Conservation (phyloP, 2,888 invertebrate species). For the Sarcophaga subvicina region DNA sequence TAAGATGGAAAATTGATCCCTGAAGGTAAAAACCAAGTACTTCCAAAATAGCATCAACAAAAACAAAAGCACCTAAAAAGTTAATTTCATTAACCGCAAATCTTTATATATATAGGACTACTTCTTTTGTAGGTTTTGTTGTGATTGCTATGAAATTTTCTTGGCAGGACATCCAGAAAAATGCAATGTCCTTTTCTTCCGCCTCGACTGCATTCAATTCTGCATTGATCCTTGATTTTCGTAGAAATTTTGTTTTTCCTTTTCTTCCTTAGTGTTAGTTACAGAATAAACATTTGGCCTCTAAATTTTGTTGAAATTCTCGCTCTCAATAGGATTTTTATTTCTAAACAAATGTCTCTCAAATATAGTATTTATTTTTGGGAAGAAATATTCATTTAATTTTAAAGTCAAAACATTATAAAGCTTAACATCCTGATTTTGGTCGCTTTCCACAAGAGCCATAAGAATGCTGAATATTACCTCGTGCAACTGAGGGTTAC, state of each 20-base stretch:
- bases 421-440: slow-evolving; percentile 39
- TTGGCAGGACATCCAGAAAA: slow-evolving; percentile 44
- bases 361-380: slow-evolving; percentile 69
- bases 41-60: too few species aligned
- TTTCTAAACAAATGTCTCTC: slow-evolving; percentile 75
- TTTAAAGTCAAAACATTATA: slow-evolving; percentile 64
- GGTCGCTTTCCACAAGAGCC: background rate
- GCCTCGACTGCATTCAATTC: slow-evolving; percentile 50
- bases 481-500: slow-evolving; percentile 4
- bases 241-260: slow-evolving; percentile 47
- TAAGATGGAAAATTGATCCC: too few species aligned
- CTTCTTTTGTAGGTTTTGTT: too few species aligned
- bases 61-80: too few species aligned
- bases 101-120: too few species aligned
- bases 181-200: slow-evolving; percentile 47
- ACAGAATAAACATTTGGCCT: slow-evolving; percentile 55
- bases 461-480: slow-evolving; percentile 32
- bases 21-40: too few species aligned
- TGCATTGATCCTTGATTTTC: slow-evolving; percentile 33
- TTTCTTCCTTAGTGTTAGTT: slow-evolving; percentile 39
- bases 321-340: slow-evolving; percentile 64
- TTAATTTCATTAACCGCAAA: too few species aligned
- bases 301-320: slow-evolving; percentile 75
- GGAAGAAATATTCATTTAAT: slow-evolving; percentile 67
- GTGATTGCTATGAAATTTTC: background rate